Evolutionary conservation across 2,888 invertebrate genomes (phyloP).

Genomic region (Bruchidius siliquastri): DNA sequence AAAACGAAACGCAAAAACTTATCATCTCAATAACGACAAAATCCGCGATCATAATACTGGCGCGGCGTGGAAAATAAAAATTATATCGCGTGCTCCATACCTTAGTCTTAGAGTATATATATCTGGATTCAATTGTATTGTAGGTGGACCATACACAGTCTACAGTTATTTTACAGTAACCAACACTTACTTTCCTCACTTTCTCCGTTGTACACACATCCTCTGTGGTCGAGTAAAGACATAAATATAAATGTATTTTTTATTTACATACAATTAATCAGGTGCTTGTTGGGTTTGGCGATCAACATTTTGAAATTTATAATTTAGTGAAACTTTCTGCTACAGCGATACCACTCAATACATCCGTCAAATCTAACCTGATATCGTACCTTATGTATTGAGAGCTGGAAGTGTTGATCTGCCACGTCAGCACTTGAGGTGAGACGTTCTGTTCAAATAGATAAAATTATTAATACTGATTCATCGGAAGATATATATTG

Average conservation of each 20-base stretch:
- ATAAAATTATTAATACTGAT: too few species aligned
- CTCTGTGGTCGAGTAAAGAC: background rate
- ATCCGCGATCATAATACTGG: too few species aligned
- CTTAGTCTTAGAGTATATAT: background rate
- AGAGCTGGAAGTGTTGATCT: background rate
- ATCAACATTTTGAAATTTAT: background rate
- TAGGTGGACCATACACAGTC: background rate
- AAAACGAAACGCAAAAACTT: too few species aligned
- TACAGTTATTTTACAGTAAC: background rate
- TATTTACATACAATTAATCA: background rate
- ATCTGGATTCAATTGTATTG: background rate
- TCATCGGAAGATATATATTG: too few species aligned
- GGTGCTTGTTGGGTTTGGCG: background rate
- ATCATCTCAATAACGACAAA: too few species aligned
- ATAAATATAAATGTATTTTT: background rate
- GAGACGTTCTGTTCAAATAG: too few species aligned
- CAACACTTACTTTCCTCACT: background rate
- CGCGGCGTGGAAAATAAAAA: too few species aligned
- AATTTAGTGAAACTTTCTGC: background rate
- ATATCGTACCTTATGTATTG: background rate
- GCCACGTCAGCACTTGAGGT: background rate
- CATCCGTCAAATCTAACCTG: background rate
- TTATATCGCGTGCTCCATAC: background rate
- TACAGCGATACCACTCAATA: background rate
- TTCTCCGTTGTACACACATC: background rate